These are phyloP conservation scores for Sinocyclocheilus rhinocerous DNA, from an alignment of 2,113 vertebrate genomes.

Conservation along the genomic window DNA sequence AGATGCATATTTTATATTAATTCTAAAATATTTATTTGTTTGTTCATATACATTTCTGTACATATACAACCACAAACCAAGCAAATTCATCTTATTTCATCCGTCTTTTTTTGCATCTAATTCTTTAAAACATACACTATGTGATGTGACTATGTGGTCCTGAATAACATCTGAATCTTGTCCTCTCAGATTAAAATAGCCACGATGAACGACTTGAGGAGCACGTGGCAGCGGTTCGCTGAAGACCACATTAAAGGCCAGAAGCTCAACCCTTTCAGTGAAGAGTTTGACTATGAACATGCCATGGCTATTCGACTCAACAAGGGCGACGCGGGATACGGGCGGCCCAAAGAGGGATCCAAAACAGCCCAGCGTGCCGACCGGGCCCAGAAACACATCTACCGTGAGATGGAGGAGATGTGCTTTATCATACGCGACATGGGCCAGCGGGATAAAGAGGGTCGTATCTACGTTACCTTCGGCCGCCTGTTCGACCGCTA, in stretches of 20 bases:
- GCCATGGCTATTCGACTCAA: conserved; percentile 77
- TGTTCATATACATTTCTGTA: neutral
- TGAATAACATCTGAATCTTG: neutral
- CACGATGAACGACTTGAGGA: conserved; percentile 71
- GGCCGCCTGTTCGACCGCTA: conserved; percentile 81
- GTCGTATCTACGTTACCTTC: conserved; percentile 67
- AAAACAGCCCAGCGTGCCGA: conserved; percentile 78
- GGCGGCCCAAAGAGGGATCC: conserved; percentile 78
- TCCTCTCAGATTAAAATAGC: conserved; percentile 71
- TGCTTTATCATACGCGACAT: conserved; percentile 80
- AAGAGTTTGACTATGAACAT: conserved; percentile 78
- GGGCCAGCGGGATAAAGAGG: conserved; percentile 68
- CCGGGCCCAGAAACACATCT: conserved; percentile 77
- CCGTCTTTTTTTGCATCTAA: neutral
- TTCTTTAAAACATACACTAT: neutral
- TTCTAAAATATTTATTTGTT: neutral
- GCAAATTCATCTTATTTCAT: too few relatives aligned
- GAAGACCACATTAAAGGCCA: conserved; percentile 74
- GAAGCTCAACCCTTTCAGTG: conserved; percentile 83
- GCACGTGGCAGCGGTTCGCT: conserved; percentile 78
- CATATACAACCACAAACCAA: too few relatives aligned
- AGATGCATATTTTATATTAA: too few relatives aligned
- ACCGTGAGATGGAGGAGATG: conserved; percentile 82
- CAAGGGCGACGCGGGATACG: conserved; percentile 79
- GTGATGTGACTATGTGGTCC: neutral